A percentile compares a stretch with the other conserved stretches of the same genome.
These are phyloP conservation scores for Drosophila ananassae DNA, from an alignment of 1,140 invertebrate species.

Conservation along the genomic window DNA sequence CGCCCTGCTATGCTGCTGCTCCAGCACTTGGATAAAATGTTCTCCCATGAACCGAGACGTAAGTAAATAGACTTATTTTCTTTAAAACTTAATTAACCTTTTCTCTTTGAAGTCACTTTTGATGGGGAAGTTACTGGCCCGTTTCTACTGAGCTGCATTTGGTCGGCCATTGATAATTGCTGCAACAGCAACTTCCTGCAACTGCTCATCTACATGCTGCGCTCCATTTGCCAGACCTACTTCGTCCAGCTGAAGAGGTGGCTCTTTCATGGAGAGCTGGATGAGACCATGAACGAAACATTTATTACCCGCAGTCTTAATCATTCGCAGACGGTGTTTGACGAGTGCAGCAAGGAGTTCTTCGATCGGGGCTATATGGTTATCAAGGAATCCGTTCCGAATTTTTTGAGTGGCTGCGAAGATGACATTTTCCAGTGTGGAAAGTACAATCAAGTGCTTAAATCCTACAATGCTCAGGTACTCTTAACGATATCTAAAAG, in stretches of 20 bases:
- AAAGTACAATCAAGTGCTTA: slow-evolving; percentile 77
- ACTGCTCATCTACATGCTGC: slow-evolving; percentile 68
- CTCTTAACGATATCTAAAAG: not conserved
- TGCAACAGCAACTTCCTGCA: slow-evolving; percentile 54
- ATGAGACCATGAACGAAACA: slow-evolving; percentile 69
- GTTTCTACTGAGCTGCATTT: slow-evolving; percentile 66
- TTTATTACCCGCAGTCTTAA: slow-evolving; percentile 50
- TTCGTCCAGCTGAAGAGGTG: slow-evolving; percentile 70
- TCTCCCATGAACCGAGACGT: slow-evolving; percentile 36
- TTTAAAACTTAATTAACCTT: not conserved
- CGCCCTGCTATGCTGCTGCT: slow-evolving; percentile 37
- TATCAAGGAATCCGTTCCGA: slow-evolving; percentile 54
- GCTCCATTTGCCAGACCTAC: slow-evolving; percentile 68
- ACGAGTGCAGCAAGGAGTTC: slow-evolving; percentile 71
- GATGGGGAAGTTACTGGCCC: slow-evolving; percentile 27
- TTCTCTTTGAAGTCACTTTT: slow-evolving; percentile 37
- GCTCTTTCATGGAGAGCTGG: slow-evolving; percentile 70
- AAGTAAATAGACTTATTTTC: slow-evolving; percentile 12
- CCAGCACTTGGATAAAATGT: slow-evolving; percentile 38
- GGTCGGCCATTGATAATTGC: slow-evolving; percentile 56
- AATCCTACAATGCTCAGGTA: slow-evolving; percentile 68
- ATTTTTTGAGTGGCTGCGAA: slow-evolving; percentile 71
- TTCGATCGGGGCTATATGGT: slow-evolving; percentile 75
- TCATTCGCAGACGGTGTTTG: slow-evolving; percentile 6
- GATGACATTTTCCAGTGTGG: slow-evolving; percentile 73